Conservation (phyloP, 2,797 vertebrate species). For the Tamandua tetradactyla region DNA sequence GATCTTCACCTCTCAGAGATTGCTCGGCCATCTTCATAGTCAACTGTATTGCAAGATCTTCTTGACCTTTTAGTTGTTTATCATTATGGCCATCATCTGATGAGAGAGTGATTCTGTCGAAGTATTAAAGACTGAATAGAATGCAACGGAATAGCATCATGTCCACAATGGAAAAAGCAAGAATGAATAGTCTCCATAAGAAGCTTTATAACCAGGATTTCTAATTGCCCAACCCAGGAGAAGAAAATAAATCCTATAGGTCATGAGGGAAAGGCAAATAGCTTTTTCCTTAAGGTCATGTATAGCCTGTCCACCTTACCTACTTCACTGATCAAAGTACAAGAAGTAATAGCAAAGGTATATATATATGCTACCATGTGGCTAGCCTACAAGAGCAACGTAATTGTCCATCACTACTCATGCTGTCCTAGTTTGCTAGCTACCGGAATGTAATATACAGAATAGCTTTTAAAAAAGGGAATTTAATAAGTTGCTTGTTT, state of each 20-base stretch:
- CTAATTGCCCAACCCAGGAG: neutral
- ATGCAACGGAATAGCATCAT: neutral
- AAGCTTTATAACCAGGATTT: neutral
- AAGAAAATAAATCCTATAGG: neutral
- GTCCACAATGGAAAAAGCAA: neutral
- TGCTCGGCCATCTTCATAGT: neutral
- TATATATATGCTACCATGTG: neutral
- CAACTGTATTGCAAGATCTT: neutral
- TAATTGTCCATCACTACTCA: neutral
- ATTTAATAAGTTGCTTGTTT: no score
- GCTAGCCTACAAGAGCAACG: neutral
- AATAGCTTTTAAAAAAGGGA: no score
- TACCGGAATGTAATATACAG: no score
- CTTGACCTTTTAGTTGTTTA: neutral
- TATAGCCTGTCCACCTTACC: neutral
- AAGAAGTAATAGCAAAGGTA: neutral
- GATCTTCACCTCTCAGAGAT: neutral
- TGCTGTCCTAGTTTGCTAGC: no score
- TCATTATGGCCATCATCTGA: neutral
- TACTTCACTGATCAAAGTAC: neutral
- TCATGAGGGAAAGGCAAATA: neutral
- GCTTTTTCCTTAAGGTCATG: neutral
- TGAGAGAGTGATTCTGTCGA: neutral
- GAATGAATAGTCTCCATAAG: neutral
- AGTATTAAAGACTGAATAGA: neutral